Percentiles rank a stretch among this genome's conserved stretches.
Evolutionary conservation across 2,888 invertebrate genomes (phyloP).

Genomic region (Tenthredo scrophulariae): DNA sequence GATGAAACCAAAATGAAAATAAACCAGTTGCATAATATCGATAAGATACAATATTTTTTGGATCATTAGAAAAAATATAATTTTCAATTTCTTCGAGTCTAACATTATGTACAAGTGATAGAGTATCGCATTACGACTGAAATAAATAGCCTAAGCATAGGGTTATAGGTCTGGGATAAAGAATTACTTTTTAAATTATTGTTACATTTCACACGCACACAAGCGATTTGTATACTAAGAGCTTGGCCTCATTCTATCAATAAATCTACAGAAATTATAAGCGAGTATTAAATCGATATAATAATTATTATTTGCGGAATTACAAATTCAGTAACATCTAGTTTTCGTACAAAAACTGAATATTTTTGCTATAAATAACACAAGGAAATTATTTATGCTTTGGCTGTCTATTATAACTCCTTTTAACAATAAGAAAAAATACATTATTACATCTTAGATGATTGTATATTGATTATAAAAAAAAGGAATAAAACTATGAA

Average conservation of each 20-base stretch:
- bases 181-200: constrained; percentile 50
- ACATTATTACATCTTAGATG: neutral
- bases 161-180: constrained; percentile 36
- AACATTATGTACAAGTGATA: constrained; percentile 77
- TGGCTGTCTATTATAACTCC: neutral
- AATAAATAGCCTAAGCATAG: constrained; percentile 72
- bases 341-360: neutral
- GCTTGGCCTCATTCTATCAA: constrained; percentile 66
- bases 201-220: constrained; percentile 66
- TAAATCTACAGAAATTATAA: neutral
- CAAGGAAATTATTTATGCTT: neutral
- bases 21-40: constrained; percentile 72
- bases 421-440: neutral
- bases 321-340: neutral
- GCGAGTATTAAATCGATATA: neutral
- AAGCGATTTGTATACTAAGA: constrained; percentile 67
- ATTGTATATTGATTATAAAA: neutral
- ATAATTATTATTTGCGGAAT: neutral
- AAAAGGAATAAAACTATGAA: neutral
- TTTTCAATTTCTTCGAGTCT: constrained; percentile 73
- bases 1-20: constrained; percentile 62
- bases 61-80: constrained; percentile 78
- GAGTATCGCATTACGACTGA: constrained; percentile 72
- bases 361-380: neutral
- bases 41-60: constrained; percentile 74